Percentiles rank a stretch among this genome's conserved stretches.
phyloP scores from a whole-genome alignment of 2,797 vertebrate species.

The Poeciliopsis paucimaculata region DNA sequence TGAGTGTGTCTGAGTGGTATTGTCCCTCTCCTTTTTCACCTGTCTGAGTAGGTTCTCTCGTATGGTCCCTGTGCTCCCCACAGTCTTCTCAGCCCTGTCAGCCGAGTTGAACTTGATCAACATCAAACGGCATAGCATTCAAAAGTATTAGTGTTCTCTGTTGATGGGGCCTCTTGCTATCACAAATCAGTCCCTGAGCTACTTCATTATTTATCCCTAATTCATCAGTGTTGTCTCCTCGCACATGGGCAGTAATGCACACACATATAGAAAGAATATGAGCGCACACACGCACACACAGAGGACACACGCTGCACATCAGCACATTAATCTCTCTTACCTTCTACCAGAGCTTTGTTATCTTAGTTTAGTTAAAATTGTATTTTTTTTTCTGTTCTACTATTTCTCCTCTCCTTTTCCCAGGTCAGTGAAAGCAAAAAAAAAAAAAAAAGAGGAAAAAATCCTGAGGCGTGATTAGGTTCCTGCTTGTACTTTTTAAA shows the following conservation, averaged over 20 bases:
- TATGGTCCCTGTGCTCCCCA: slow-evolving; percentile 77
- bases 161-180: slow-evolving; percentile 83
- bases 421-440: slow-evolving; percentile 51
- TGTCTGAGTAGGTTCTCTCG: slow-evolving; percentile 81
- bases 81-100: slow-evolving; percentile 83
- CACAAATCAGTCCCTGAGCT: slow-evolving; percentile 82
- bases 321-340: slow-evolving; percentile 67
- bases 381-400: slow-evolving; percentile 5
- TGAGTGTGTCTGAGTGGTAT: slow-evolving; percentile 77
- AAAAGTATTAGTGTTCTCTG: slow-evolving; percentile 85
- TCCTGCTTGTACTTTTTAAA: slow-evolving; percentile 73
- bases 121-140: slow-evolving; percentile 84
- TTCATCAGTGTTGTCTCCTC: slow-evolving; percentile 82
- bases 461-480: slow-evolving; percentile 67
- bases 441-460: slow-evolving; percentile 12
- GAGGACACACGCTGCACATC: slow-evolving; percentile 54
- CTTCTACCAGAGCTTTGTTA: slow-evolving; percentile 58
- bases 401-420: slow-evolving; percentile 36
- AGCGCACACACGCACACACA: slow-evolving; percentile 5
- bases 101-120: slow-evolving; percentile 83
- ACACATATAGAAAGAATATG: slow-evolving; percentile 59
- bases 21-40: slow-evolving; percentile 83
- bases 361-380: slow-evolving; percentile 49
- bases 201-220: slow-evolving; percentile 84
- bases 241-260: slow-evolving; percentile 70